Evolutionary conservation across 2,797 vertebrate genomes (phyloP), one percentile per base, ranked within the genome.

Genomic region (Crypturellus tataupa): DNA sequence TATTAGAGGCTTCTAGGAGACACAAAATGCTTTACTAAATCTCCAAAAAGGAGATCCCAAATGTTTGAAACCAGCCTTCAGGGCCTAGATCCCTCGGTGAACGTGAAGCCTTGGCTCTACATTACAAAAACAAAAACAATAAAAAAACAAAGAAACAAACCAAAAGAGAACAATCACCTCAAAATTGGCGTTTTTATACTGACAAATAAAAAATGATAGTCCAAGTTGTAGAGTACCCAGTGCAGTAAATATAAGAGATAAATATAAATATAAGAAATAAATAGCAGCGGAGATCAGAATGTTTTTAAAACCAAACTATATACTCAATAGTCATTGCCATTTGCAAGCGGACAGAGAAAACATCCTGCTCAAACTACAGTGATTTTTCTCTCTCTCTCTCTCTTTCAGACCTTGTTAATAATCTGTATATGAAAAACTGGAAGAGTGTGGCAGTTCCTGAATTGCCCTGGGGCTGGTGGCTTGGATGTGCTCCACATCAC

Each of bases 381-480:
- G 0, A 2, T 4, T 27, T 49, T 40, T 19, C 3, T 6, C 7
- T 49, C 23, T 72, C 10, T 56, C 10, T 17, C 7, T 42, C 15
- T 53, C 85, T 80, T n/a, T 55, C 33, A 29, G 33, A 20, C 2
- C 33, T 91, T 33, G 3, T 14, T n/a, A 64, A 53, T 49, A 55
- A 55, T 59, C 46, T 4, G 42, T 67, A 1, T 3, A 46, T 10
- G 27, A 64, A 7, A 31, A 80, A 46, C 4, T 55, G 53, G 29
- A 58, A 29, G 44, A 75, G 4, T 12, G 10, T 63, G 55, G 6
- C 19, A 79, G 19, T 72, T 12, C 10, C 20, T 75, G 37, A 39
- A 56, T 10, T 71, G 23, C 8, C 40, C 10, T 0, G 0, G 46
- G 24, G 4, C 0, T 68, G 29, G 49, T 58, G 6, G 6, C 5